Evolutionary conservation across 2,113 vertebrate genomes (phyloP), one percentile per base, ranked within the genome.

Genomic region (Mobula hypostoma): DNA sequence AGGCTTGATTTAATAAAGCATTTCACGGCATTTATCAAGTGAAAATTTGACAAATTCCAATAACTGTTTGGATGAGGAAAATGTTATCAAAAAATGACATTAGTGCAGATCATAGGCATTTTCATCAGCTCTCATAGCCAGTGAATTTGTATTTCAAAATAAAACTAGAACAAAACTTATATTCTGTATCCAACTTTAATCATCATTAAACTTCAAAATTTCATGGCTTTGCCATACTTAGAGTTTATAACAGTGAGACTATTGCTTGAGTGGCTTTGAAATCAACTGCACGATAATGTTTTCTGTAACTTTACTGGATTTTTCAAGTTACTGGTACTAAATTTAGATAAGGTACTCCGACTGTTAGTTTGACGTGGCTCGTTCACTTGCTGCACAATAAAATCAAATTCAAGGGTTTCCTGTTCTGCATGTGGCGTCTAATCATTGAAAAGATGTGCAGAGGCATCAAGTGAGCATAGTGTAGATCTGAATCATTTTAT

Each of bases 11-110:
- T 63, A 88, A 63, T 32, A 88, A 63, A 66, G 12, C 58, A 88
- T 4, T 27, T 7, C 85, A 63, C 66, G n/a, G 85, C 58, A 63
- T 32, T 88, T 66, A 29, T n/a, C 14, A 88, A 66, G 61, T 87
- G 56, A 61, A 87, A 29, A 61, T 29, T 87, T 61, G 14, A 88
- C 48, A 88, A 88, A 56, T 83, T 83, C 40, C 40, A 83, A 83
- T 83, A 27, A 56, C 48, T 82, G 6, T 36, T 40, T 40, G 32
- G 36, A 48, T 48, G 36, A 87, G 27, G 21, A 8, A 61, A 27
- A 87, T 61, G 83, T 87, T 87, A 24, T 29, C 56, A 87, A 87
- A 87, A 87, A 63, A n/a, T 87, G 24, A 85, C 21, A 21, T 61
- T 8, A 11, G 56, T 27, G 7, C 24, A 27, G 82, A 85, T 61